Conservation (phyloP, 1,140 invertebrate genomes). For the Belonocnema kinseyi region DNA sequence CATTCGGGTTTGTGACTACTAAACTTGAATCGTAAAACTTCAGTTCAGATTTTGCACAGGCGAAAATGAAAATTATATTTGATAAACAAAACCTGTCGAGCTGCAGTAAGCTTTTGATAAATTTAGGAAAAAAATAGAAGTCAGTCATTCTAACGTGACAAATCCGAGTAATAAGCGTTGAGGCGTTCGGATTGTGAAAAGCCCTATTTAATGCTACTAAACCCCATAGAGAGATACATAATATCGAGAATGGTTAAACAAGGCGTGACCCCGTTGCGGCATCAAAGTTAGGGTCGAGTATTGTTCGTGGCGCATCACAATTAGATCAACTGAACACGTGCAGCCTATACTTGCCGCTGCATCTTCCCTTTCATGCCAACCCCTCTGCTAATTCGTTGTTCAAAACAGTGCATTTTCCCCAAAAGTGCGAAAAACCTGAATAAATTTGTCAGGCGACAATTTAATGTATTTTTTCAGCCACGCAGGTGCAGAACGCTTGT, state of each 20-base stretch:
- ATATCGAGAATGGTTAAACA: conserved; percentile 53
- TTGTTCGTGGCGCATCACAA: conserved; percentile 65
- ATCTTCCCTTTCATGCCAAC: conserved; percentile 1
- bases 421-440: conserved; percentile 13
- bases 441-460: conserved; percentile 13
- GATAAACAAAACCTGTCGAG: too few species aligned
- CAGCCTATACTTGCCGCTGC: conserved; percentile 37
- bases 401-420: conserved; percentile 17
- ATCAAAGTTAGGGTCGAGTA: conserved; percentile 50
- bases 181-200: conserved; percentile 48
- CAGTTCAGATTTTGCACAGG: too few species aligned
- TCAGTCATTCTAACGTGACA: conserved; percentile 42
- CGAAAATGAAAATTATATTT: too few species aligned
- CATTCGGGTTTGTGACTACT: too few species aligned
- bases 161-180: conserved; percentile 58
- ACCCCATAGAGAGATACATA: conserved; percentile 54
- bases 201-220: conserved; percentile 51
- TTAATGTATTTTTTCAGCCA: conserved; percentile 13
- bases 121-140: background rate
- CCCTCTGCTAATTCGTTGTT: conserved; percentile 20
- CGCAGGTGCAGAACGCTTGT: conserved; percentile 8
- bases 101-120: background rate
- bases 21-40: too few species aligned
- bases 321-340: conserved; percentile 68
- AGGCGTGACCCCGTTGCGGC: conserved; percentile 62